Evolutionary conservation across 2,797 vertebrate species (phyloP), one percentile per base, ranked within the genome.

Genomic region (Danio jaintianensis): DNA sequence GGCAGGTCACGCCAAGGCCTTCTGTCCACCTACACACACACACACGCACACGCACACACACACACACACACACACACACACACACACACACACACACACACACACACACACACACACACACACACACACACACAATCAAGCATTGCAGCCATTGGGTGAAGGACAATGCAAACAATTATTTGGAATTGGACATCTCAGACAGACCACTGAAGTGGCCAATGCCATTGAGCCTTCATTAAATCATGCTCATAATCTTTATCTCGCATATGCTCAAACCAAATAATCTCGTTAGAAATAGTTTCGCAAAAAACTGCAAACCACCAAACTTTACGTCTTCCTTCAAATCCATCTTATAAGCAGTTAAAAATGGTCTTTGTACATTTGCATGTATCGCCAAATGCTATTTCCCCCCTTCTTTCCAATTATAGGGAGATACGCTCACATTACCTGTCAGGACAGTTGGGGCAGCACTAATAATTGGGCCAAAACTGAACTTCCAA

Each of bases 1-100:
- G 85, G 88, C 89, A 86, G 92, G 92, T 92, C 90, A 91, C 89
- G 87, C 87, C 80, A 80, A 84, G 88, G 88, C 89, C 90, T 87
- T 90, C 89, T 87, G 89, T 92, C 90, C 92, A 92, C 91, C 92
- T 90, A 89, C 91, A 86, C 89, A 90, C 89, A 88, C 89, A 83
- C 77, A 70, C 73, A 29, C 81, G 18, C 77, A 18, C 72, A 18
- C 47, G 22, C 76, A 55, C 66, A 56, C 80, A 66, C 69, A 9
- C 55, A 59, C 55, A 29, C 47, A 29, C 16, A 43, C 74, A 55
- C 64, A 78, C 53, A 75, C 15, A 78, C 77, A 18, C 72, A 18
- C 47, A 22, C 76, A 55, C 66, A 56, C 80, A 66, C 69, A 89
- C 91, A 86, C 89, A 90, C 89, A 88, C 89, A 83, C 77, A 70